phyloP scores from a whole-genome alignment of 1,140 invertebrate species.

The Leptinotarsa undecemlineata region DNA sequence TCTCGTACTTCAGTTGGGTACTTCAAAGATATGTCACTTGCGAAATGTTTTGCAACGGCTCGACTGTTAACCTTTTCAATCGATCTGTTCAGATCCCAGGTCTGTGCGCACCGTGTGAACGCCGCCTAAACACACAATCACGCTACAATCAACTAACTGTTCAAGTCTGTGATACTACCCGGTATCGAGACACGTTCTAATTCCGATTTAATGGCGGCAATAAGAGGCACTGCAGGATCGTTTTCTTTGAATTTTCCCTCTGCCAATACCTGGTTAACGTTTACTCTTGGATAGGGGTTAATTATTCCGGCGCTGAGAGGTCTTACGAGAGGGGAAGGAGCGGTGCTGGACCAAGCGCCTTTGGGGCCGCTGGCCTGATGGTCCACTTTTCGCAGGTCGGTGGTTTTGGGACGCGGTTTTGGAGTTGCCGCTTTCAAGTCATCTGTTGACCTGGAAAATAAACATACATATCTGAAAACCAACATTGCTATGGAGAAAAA shows the following conservation, averaged over 20 bases:
- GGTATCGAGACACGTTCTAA: conserved; percentile 59
- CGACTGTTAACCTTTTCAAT: too few relatives aligned
- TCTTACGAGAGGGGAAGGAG: conserved; percentile 51
- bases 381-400: conserved; percentile 47
- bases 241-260: conserved; percentile 58
- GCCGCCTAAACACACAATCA: not conserved
- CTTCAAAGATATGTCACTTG: too few relatives aligned
- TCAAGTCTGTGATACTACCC: conserved; percentile 48
- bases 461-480: not conserved
- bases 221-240: conserved; percentile 68
- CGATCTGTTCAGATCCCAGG: too few relatives aligned
- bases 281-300: conserved; percentile 54
- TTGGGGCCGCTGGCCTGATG: conserved; percentile 41
- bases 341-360: conserved; percentile 58
- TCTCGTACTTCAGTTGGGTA: too few relatives aligned
- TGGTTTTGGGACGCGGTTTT: conserved; percentile 54
- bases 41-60: too few relatives aligned
- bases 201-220: conserved; percentile 66
- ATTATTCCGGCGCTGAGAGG: conserved; percentile 60
- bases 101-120: too few relatives aligned
- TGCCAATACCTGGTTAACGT: conserved; percentile 57
- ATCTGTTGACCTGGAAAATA: conserved; percentile 33
- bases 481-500: too few relatives aligned
- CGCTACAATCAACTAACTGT: conserved; percentile 21
- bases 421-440: conserved; percentile 28